These are phyloP conservation scores for Polietes domitor DNA, from an alignment of 2,888 invertebrate genomes.

Conservation along the genomic window DNA sequence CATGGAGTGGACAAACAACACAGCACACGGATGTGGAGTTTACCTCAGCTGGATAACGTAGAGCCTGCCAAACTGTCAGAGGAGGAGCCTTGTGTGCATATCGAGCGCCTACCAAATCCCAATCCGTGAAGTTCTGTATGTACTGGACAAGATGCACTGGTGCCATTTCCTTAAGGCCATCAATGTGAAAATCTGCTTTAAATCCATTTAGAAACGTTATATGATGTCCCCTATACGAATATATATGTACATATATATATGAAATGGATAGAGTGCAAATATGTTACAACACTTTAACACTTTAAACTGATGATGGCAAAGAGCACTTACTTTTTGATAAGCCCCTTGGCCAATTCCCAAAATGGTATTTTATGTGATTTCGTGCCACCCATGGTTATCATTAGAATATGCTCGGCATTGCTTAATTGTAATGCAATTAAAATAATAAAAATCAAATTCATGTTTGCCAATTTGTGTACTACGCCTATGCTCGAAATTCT, in stretches of 20 bases:
- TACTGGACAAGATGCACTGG: slow-evolving; percentile 87
- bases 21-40: neutral
- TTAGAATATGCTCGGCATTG: slow-evolving; percentile 64
- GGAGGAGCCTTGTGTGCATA: slow-evolving; percentile 87
- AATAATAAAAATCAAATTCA: slow-evolving; percentile 36
- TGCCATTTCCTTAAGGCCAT: slow-evolving; percentile 86
- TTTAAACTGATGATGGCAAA: slow-evolving; percentile 16
- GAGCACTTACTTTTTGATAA: slow-evolving; percentile 82
- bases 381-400: slow-evolving; percentile 89
- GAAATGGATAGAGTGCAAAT: neutral
- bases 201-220: slow-evolving; percentile 89
- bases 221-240: slow-evolving; percentile 86
- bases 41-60: slow-evolving; percentile 86
- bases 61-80: slow-evolving; percentile 84
- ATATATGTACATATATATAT: too few species aligned
- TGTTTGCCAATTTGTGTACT: neutral
- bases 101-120: slow-evolving; percentile 88
- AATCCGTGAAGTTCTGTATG: slow-evolving; percentile 87
- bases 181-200: slow-evolving; percentile 86
- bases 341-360: slow-evolving; percentile 87
- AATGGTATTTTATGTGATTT: slow-evolving; percentile 91
- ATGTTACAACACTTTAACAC: neutral
- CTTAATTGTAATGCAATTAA: slow-evolving; percentile 42
- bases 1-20: neutral
- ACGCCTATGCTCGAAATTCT: neutral